Evolutionary conservation across 2,888 invertebrate genomes (phyloP).

Genomic region (Escarpia spicata): DNA sequence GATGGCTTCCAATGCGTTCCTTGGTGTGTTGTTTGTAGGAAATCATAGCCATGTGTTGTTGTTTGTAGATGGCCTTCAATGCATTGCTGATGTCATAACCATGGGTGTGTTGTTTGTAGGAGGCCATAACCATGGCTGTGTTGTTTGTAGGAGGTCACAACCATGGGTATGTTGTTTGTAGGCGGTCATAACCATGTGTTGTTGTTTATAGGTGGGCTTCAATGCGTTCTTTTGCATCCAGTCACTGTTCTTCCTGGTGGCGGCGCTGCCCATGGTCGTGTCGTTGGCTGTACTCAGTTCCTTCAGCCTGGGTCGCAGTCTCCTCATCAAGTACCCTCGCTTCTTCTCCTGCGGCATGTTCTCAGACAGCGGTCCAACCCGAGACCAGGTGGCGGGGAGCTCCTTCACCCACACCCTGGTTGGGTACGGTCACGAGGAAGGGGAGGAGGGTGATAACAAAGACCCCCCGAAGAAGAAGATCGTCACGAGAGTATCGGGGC

Average conservation of each 20-base stretch:
- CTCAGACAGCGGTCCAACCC: constrained; percentile 72
- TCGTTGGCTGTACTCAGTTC: constrained; percentile 74
- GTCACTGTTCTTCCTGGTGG: constrained; percentile 69
- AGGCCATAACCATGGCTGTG: constrained; percentile 68
- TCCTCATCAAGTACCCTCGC: constrained; percentile 70
- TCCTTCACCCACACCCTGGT: constrained; percentile 76
- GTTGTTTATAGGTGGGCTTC: constrained; percentile 72
- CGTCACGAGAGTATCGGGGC: constrained; percentile 61
- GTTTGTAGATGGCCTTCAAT: constrained; percentile 73
- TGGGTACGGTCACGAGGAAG: constrained; percentile 82
- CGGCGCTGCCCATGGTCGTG: constrained; percentile 70
- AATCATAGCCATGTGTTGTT: constrained; percentile 18
- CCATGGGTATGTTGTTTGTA: neutral
- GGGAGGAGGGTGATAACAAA: constrained; percentile 69
- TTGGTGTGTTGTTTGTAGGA: constrained; percentile 67
- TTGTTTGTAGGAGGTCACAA: no score
- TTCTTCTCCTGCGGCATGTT: constrained; percentile 70
- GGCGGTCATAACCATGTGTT: neutral
- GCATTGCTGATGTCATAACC: constrained; percentile 73
- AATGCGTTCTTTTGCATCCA: constrained; percentile 76
- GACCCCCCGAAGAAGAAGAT: constrained; percentile 68
- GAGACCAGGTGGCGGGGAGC: constrained; percentile 70
- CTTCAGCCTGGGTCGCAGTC: constrained; percentile 72
- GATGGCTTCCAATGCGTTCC: constrained; percentile 69
- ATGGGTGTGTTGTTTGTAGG: constrained; percentile 44